Evolutionary conservation across 2,113 vertebrate species (phyloP), one percentile per base, ranked within the genome.

Genomic region (Gorilla gorilla): DNA sequence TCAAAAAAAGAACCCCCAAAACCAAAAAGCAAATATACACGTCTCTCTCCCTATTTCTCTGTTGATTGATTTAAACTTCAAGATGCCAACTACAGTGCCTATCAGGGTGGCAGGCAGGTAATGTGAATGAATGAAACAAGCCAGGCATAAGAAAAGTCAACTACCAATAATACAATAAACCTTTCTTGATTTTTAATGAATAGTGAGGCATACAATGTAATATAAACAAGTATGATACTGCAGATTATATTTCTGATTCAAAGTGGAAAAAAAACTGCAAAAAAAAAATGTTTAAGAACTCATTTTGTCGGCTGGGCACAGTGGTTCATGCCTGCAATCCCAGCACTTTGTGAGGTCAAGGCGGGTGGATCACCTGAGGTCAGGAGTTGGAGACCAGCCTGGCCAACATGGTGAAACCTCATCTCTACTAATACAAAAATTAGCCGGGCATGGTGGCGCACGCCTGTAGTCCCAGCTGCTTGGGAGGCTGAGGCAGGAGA

Each of bases 131-230:
- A 23, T 3, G 64, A 20, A 48, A 85, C 4, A 73, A 35, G 32
- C 43, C n/a, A 48, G 48, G 25, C 3, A 0, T 12, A 75, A 79
- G 48, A 52, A 75, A 61, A 32, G 27, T 17, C 78, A 85, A 17
- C 2, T 4, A n/a, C 6, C 3, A n/a, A 73, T 85, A 30, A 78
- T 12, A 50, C 78, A 61, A 25, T 6, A 73, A 73, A 85, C 72
- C 6, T 2, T 80, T 57, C 59, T 80, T 72, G 80, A 13, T 45
- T 89, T 97, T 97, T 87, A 89, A 89, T 96, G 45, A 82, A 68
- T 1, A 73, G 27, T 1, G 86, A 97, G 85, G 59, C n/a, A 43
- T 27, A 94, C 76, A 73, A 91, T 16, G 70, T 35, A 73, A 61
- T 73, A 92, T 40, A 48, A 94, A 91, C 17, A 32, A 80, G 72